Evolutionary conservation across 2,888 invertebrate genomes (phyloP).

Genomic region (Drosophila basisetae): DNA sequence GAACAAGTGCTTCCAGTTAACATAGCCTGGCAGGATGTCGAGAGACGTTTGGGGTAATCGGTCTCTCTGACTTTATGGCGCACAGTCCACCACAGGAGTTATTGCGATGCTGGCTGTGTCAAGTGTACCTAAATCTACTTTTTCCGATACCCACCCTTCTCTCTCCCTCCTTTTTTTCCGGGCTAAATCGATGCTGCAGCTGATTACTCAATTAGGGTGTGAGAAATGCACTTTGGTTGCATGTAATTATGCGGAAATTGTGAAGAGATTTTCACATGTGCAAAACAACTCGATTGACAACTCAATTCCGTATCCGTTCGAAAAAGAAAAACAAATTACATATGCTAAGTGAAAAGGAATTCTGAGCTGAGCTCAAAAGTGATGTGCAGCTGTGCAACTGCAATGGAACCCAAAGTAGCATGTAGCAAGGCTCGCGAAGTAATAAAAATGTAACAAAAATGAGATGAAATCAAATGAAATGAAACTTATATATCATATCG

Average conservation of each 20-base stretch:
- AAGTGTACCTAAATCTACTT: slow-evolving; percentile 23
- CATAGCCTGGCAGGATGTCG: slow-evolving; percentile 65
- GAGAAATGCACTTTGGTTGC: slow-evolving; percentile 40
- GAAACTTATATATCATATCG: neutral
- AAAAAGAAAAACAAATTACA: slow-evolving; percentile 13
- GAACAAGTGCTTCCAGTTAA: slow-evolving; percentile 77
- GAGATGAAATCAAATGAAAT: neutral
- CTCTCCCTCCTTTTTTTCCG: slow-evolving; percentile 1
- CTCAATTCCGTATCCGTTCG: slow-evolving; percentile 23
- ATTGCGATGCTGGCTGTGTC: slow-evolving; percentile 33
- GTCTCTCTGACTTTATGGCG: slow-evolving; percentile 50
- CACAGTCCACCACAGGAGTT: slow-evolving; percentile 57
- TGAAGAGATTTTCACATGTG: slow-evolving; percentile 37
- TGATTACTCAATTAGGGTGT: slow-evolving; percentile 74
- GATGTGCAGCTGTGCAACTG: slow-evolving; percentile 3
- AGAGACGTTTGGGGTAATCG: slow-evolving; percentile 27
- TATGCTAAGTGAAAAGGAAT: slow-evolving; percentile 3
- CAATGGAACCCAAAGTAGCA: neutral
- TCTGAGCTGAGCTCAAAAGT: slow-evolving; percentile 30
- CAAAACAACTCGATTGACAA: slow-evolving; percentile 37
- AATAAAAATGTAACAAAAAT: neutral
- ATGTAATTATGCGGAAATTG: slow-evolving; percentile 60
- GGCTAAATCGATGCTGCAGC: slow-evolving; percentile 32
- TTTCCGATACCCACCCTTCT: slow-evolving; percentile 1
- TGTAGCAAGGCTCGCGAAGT: neutral